These are phyloP conservation scores for Sphecodes monilicornis DNA, from an alignment of 2,888 invertebrate genomes.

Conservation along the genomic window DNA sequence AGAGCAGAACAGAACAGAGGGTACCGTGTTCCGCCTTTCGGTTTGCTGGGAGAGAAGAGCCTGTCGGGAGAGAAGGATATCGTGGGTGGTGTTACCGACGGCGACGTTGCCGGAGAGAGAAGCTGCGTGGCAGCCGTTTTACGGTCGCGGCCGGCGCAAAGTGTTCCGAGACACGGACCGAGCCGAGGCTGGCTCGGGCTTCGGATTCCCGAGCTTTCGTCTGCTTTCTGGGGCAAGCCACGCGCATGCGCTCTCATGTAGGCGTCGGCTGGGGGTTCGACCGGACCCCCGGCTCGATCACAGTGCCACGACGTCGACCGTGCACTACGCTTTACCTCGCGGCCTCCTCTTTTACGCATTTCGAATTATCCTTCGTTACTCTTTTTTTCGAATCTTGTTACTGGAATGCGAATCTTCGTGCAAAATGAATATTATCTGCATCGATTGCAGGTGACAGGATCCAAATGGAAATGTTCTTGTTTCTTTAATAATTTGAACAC, in stretches of 20 bases:
- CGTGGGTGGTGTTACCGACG: conserved; percentile 57
- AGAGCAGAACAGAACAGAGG: not conserved
- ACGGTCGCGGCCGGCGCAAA: conserved; percentile 69
- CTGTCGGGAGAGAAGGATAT: conserved; percentile 21
- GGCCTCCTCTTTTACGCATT: not conserved
- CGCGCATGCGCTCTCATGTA: conserved; percentile 75
- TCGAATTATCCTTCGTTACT: not conserved
- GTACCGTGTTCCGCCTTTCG: not conserved
- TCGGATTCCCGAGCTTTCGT: not conserved
- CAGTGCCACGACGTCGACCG: conserved; percentile 78
- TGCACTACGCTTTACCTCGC: not conserved
- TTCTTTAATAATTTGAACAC: too few species aligned
- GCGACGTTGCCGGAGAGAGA: conserved; percentile 23
- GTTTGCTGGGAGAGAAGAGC: not conserved
- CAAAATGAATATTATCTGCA: too few species aligned
- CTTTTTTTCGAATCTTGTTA: too few species aligned
- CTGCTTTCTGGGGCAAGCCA: conserved; percentile 55
- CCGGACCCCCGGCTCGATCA: conserved; percentile 59
- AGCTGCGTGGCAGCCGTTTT: conserved; percentile 44
- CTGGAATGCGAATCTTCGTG: too few species aligned
- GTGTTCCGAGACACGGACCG: conserved; percentile 68
- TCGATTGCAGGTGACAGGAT: too few species aligned
- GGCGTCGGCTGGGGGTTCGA: conserved; percentile 79
- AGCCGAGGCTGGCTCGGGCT: conserved; percentile 51
- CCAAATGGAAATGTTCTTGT: too few species aligned